Evolutionary conservation across 2,113 vertebrate species (phyloP), one percentile per base, ranked within the genome.

Genomic region (Thalassoma bifasciatum): DNA sequence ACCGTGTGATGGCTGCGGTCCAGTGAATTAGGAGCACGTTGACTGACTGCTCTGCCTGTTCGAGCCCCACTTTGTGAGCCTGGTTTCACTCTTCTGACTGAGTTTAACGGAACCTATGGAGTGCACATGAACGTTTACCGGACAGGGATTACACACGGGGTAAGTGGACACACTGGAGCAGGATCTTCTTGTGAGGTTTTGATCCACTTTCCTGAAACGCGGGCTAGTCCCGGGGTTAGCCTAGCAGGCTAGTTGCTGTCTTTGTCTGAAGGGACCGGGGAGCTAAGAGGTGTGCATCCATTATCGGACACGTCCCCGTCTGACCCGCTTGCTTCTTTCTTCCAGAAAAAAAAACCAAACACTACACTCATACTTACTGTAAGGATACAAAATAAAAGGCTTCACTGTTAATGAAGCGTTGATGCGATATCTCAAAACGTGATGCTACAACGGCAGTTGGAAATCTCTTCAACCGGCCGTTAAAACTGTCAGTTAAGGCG

Each of bases 191-290:
- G 38, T 72, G 65, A 59, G 38, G 74, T 72, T 87, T 53, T 56
- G 56, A 36, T 52, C 37, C 50, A 44, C 66, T 87, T 81, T 67
- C 81, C 66, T 58, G 40, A 74, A 88, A 88, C 79, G 87, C 83
- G 73, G 85, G 77, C 53, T 78, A 80, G 42, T 73, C 76, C 84
- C 68, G 36, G 72, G 64, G 60, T 79, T 91, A 87, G 91, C 92
- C 79, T 83, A 80, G 70, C 75, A 52, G 68, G 89, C 85, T 93
- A 93, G 79, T 84, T 81, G 66, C 61, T 54, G 81, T 75, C 91
- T 93, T 94, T 93, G 92, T 93, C 89, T 92, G 86, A 37, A 66
- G 83, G 86, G 78, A 89, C 81, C 61, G 82, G 80, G 73, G 59
- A 81, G 83, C 88, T 83, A 81, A 61, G 51, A 23, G 44, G 1